phyloP scores from a whole-genome alignment of 2,888 invertebrate genomes.

The Hemicrepidius hirtus region DNA sequence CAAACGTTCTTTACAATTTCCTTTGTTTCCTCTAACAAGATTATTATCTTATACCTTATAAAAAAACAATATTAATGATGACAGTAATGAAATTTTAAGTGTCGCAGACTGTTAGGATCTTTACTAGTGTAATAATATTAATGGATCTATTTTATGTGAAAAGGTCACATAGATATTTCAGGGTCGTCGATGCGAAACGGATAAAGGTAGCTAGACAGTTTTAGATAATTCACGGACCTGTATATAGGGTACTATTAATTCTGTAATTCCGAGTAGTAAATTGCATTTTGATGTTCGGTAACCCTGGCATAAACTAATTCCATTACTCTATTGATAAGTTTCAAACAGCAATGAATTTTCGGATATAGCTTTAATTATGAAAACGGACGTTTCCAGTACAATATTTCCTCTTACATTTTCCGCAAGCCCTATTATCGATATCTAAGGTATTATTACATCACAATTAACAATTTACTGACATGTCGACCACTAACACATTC shows the following conservation, averaged over 20 bases:
- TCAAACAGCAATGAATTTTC: not conserved
- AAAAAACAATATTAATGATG: not conserved
- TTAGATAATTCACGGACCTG: slow-evolving; percentile 2
- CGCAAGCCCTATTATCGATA: no score
- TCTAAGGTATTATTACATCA: no score
- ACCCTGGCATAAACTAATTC: slow-evolving; percentile 3
- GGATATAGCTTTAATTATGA: no score
- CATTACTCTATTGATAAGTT: slow-evolving; percentile 1
- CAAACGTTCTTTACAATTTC: no score
- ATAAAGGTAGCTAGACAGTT: slow-evolving; percentile 17
- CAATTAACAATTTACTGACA: no score
- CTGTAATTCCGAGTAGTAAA: not conserved
- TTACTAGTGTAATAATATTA: slow-evolving; percentile 10
- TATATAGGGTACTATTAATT: slow-evolving; percentile 16
- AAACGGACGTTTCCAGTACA: no score
- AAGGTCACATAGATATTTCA: not conserved
- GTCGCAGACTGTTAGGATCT: not conserved
- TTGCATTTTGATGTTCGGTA: slow-evolving; percentile 14
- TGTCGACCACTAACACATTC: no score
- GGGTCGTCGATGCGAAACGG: not conserved
- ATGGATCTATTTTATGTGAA: not conserved
- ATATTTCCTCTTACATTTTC: no score
- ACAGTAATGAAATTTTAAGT: not conserved
- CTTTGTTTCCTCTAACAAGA: no score
- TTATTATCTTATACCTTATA: no score